Conservation (phyloP, 2,113 vertebrate species). For the Elachura formosa region DNA sequence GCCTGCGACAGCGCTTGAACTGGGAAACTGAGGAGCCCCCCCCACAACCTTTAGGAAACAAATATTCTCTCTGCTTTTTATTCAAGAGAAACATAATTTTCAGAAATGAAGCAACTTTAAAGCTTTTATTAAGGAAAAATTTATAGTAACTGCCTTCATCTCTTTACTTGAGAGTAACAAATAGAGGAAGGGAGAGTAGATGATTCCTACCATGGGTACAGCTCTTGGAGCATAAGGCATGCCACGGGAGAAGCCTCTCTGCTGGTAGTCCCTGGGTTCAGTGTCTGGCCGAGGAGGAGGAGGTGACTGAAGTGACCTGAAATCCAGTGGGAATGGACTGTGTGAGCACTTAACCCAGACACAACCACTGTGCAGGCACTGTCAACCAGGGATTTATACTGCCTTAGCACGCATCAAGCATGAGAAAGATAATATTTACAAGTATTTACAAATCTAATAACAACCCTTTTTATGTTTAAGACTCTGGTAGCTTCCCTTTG, state of each 20-base stretch:
- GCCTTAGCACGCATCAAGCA: rapidly evolving
- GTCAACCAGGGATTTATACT: rapidly evolving
- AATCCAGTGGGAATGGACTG: rapidly evolving
- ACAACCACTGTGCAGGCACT: background rate
- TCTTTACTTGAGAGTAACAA: background rate
- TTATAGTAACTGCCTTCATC: background rate
- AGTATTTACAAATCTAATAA: background rate
- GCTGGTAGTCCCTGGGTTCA: background rate
- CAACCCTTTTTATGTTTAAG: background rate
- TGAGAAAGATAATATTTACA: background rate
- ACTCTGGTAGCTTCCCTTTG: background rate
- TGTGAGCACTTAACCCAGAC: background rate
- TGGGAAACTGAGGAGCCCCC: background rate
- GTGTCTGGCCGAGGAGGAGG: slow-evolving; percentile 11
- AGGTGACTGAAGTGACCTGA: slow-evolving; percentile 23
- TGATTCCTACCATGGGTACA: slow-evolving; percentile 18
- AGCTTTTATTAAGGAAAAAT: background rate
- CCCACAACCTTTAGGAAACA: background rate
- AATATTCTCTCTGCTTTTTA: background rate
- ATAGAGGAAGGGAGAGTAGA: rapidly evolving
- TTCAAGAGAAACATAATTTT: background rate
- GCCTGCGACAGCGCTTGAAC: background rate
- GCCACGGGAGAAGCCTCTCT: background rate
- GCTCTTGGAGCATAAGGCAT: background rate
- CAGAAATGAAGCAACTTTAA: background rate